These are phyloP conservation scores for Glyptemys insculpta DNA, from an alignment of 2,797 vertebrate genomes.

Conservation along the genomic window DNA sequence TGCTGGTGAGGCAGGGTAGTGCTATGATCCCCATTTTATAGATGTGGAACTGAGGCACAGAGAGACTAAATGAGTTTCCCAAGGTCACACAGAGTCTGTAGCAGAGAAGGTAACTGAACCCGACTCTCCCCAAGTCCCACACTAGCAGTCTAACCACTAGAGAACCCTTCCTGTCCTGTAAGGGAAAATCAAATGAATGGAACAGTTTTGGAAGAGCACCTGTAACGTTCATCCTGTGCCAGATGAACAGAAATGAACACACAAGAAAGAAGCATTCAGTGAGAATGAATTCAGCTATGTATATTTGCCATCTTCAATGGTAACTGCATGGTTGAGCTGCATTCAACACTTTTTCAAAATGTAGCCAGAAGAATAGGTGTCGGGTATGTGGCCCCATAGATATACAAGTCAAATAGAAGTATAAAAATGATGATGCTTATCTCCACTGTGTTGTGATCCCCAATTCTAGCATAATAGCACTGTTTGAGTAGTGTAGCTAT, in stretches of 20 bases:
- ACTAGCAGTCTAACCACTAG: accelerated
- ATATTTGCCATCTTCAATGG: not conserved
- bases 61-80: not conserved
- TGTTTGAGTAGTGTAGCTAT: not conserved
- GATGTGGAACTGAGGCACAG: not conserved
- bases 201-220: not conserved
- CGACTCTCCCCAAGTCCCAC: not conserved
- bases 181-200: not conserved
- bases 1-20: not conserved
- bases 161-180: not conserved
- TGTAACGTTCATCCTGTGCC: not conserved
- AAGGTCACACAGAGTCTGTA: not conserved
- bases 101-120: not conserved
- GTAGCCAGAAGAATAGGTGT: not conserved
- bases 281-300: not conserved
- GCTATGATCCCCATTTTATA: not conserved
- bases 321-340: not conserved
- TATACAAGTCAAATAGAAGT: not conserved
- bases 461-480: not conserved
- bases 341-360: not conserved
- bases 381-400: accelerated
- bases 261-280: not conserved
- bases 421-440: not conserved
- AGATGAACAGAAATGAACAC: not conserved
- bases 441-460: not conserved